Base-by-base conservation (phyloP, 1,140 invertebrate species). In the Nylanderia fulva region DNA sequence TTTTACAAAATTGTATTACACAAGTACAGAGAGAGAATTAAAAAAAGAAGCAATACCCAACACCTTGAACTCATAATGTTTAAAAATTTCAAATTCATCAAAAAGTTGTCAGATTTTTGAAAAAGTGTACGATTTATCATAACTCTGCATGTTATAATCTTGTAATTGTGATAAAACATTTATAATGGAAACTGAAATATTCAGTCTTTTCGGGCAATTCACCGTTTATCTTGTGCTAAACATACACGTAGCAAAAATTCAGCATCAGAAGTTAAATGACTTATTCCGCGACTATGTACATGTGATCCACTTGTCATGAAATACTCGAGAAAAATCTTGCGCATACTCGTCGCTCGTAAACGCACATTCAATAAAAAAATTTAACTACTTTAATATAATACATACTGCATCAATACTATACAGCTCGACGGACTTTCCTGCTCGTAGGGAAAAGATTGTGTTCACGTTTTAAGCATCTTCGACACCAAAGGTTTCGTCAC, bases 391-490 rank as follows among this genome's bases (percentile, higher is more conserved):
- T 72, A 87, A 45, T 36, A 71, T 88, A 80, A 54, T 72, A 61
- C 63, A 60, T 71, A 77, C 45, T 86, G 74, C 85, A 58, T 71
- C 9, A 7, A 9, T 76, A 82, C 61, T 85, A 76, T 80, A 88
- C 86, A 88, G 1, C 54, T 52, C 7, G n/a, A 58, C 61, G 27
- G 39, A n/a, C n/a, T 45, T 68, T 27, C 8, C 8, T 54, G 3
- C 3, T 69, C 9, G 7, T 45, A 58, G 39, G 7, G 8, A 0
- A 80, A 71, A 61, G 60, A 64, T 84, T 18, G 27, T 56, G 56
- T 90, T 77, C 90, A 93, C 39, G 90, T 90, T 82, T 90, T 94
- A 18, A 93, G 87, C 84, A 86, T 91, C 88, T 93, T 94, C 36
- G 93, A 94, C 84, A 90, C 61, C 39, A 93, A 86, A 75, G 93